Percentiles rank a stretch among this genome's conserved stretches.
Evolutionary conservation across 2,797 vertebrate species (phyloP).

Genomic region (Eulemur mongoz): DNA sequence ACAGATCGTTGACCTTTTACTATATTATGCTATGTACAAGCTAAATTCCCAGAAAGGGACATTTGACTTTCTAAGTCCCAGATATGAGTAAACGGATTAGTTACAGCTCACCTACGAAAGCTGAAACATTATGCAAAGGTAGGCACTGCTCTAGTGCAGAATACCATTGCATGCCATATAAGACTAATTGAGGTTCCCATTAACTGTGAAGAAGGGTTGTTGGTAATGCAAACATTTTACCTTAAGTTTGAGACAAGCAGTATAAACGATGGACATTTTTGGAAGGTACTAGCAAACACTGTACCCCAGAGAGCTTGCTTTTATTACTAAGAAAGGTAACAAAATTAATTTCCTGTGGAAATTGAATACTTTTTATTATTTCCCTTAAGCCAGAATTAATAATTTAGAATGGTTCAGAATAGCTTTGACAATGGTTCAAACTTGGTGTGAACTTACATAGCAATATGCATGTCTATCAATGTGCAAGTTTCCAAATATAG

Average conservation of each 20-base stretch:
- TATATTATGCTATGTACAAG: constrained; percentile 2
- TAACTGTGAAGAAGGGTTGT: constrained; percentile 44
- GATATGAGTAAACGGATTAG: constrained; percentile 30
- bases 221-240: constrained; percentile 30
- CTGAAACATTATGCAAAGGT: constrained; percentile 30
- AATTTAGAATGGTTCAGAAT: constrained; percentile 60
- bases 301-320: constrained; percentile 37
- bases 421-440: constrained; percentile 47
- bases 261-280: constrained; percentile 49
- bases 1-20: constrained; percentile 21
- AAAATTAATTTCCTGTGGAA: constrained; percentile 63
- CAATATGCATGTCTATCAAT: constrained; percentile 47
- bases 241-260: constrained; percentile 44
- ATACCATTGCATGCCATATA: constrained; percentile 15
- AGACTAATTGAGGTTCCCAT: constrained; percentile 6
- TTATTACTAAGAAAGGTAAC: constrained; percentile 60
- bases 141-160: not conserved
- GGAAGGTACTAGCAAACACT: constrained; percentile 6
- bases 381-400: constrained; percentile 57
- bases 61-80: constrained; percentile 31
- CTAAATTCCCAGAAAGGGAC: constrained; percentile 19
- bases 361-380: constrained; percentile 61
- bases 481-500: constrained; percentile 31
- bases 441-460: constrained; percentile 8
- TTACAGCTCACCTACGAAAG: constrained; percentile 8